Percentiles rank a stretch among this genome's conserved stretches.
phyloP scores from a whole-genome alignment of 64 coral and sea anemone genomes.

The Acropora tenuis region DNA sequence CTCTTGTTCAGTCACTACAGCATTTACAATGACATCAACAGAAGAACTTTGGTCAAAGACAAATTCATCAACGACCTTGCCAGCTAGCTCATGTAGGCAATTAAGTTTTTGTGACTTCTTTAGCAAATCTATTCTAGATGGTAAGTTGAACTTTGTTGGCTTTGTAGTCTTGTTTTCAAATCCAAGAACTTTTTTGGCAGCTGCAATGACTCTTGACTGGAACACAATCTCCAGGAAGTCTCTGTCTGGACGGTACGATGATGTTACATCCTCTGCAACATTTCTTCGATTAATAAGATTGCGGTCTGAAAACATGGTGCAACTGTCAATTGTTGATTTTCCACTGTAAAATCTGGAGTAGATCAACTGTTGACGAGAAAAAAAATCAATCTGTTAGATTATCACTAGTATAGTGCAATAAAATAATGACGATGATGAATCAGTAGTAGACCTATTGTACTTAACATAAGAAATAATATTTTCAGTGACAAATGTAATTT shows the following conservation, averaged over 20 bases:
- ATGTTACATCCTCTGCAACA: conserved; percentile 36
- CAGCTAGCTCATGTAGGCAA: conserved; percentile 50
- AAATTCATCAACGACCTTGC: conserved; percentile 62
- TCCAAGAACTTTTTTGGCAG: conserved; percentile 47
- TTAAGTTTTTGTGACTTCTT: conserved; percentile 69
- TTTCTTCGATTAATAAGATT: conserved; percentile 72
- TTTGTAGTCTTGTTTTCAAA: conserved; percentile 38
- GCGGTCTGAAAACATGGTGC: conserved; percentile 77
- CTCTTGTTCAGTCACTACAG: conserved; percentile 51
- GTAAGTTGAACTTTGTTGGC: conserved; percentile 55
- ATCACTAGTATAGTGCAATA: background rate
- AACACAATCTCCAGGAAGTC: conserved; percentile 66
- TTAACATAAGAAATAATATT: background rate
- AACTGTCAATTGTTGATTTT: conserved; percentile 59
- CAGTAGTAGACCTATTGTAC: background rate
- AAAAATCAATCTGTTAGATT: background rate
- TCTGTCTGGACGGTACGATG: conserved; percentile 61
- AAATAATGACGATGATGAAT: background rate
- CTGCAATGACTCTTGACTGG: conserved; percentile 67
- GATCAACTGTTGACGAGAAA: conserved; percentile 23
- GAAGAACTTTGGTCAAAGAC: conserved; percentile 24
- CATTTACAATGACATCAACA: conserved; percentile 1
- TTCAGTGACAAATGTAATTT: background rate
- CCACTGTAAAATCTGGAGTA: conserved; percentile 79
- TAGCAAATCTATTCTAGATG: conserved; percentile 30